Percentiles rank a stretch among this genome's conserved stretches.
Evolutionary conservation across 1,140 invertebrate species (phyloP).

Genomic region (Drosophila bipectinata): DNA sequence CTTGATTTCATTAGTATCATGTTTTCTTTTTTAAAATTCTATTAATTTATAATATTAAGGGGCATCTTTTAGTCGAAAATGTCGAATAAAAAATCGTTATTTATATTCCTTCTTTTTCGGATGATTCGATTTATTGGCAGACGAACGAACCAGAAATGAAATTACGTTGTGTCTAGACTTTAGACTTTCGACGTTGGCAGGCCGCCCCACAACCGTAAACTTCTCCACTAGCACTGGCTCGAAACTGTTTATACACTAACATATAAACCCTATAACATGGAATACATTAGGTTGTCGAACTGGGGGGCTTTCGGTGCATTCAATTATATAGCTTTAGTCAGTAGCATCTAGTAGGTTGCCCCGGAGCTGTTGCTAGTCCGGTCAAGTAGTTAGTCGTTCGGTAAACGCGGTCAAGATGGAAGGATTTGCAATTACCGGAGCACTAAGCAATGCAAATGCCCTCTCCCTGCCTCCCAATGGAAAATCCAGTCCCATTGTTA

Average conservation of each 20-base stretch:
- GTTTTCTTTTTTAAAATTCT: background rate
- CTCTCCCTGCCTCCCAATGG: conserved; percentile 10
- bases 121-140: conserved; percentile 76
- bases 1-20: background rate
- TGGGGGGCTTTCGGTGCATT: conserved; percentile 29
- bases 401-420: conserved; percentile 55
- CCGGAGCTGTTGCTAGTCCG: background rate
- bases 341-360: conserved; percentile 21
- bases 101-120: conserved; percentile 3
- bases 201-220: background rate
- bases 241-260: background rate
- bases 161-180: conserved; percentile 71
- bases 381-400: conserved; percentile 52
- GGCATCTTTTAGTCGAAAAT: conserved; percentile 9
- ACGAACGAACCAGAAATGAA: conserved; percentile 60
- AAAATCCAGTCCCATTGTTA: conserved; percentile 9
- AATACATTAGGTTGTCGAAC: conserved; percentile 18
- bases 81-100: background rate
- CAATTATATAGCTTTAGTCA: conserved; percentile 31
- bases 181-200: conserved; percentile 19
- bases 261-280: background rate
- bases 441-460: conserved; percentile 16
- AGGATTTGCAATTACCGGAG: conserved; percentile 26
- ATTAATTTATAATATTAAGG: background rate
- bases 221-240: background rate